A percentile compares a stretch with the other conserved stretches of the same genome.
phyloP scores from a whole-genome alignment of 2,797 vertebrate species.

The Lepidocolaptes lacrymiger region DNA sequence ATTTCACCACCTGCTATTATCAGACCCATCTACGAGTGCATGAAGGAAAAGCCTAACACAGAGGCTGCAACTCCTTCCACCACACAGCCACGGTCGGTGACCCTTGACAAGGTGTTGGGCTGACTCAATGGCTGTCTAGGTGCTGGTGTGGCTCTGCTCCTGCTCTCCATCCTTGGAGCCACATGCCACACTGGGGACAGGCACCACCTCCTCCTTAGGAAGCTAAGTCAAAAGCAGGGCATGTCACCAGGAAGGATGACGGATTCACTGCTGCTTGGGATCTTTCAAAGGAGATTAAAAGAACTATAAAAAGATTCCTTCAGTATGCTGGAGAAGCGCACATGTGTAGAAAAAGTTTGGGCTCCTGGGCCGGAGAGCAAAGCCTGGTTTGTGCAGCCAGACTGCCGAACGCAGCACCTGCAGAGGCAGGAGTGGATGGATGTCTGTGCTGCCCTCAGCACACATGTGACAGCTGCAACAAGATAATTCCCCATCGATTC shows the following conservation, averaged over 20 bases:
- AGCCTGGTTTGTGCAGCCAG: background rate
- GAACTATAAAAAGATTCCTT: background rate
- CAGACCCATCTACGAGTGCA: background rate
- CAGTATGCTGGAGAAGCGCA: background rate
- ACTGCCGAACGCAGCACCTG: accelerated
- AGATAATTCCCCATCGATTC: background rate
- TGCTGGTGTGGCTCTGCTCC: background rate
- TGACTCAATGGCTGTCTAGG: accelerated
- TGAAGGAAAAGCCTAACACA: background rate
- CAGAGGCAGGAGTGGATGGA: background rate
- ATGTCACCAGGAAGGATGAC: background rate
- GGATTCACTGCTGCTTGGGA: background rate
- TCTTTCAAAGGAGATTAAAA: background rate
- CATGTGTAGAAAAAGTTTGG: background rate
- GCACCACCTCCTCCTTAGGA: background rate
- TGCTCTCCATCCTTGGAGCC: background rate
- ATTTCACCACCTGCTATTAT: constrained; percentile 5
- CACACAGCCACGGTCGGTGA: accelerated
- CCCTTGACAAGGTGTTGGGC: accelerated
- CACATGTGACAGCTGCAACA: background rate
- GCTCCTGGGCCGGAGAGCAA: background rate
- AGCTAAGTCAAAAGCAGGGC: background rate
- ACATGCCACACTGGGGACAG: accelerated
- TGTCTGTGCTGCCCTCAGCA: background rate
- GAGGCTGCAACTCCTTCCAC: background rate